phyloP scores from a whole-genome alignment of 2,888 invertebrate species.

The Philaethria dido region DNA sequence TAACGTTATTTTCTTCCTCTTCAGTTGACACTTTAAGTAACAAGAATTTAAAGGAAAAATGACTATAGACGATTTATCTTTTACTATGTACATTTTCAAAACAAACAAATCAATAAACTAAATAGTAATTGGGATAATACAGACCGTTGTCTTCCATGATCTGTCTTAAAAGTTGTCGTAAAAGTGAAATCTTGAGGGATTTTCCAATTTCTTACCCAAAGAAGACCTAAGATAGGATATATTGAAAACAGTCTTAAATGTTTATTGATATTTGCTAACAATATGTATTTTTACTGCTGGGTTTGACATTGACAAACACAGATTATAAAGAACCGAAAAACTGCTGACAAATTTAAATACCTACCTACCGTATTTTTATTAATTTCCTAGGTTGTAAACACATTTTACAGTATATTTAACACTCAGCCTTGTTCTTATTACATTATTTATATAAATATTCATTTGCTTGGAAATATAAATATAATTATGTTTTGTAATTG shows the following conservation, averaged over 20 bases:
- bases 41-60: not conserved
- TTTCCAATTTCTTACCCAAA: constrained; percentile 25
- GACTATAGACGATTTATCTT: not conserved
- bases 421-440: no score
- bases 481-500: not conserved
- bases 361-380: no score
- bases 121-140: constrained; percentile 36
- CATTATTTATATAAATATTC: not conserved
- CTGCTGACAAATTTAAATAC: no score
- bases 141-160: constrained; percentile 62
- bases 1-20: constrained; percentile 29
- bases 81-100: not conserved
- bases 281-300: not conserved
- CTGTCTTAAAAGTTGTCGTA: constrained; percentile 51
- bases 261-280: constrained; percentile 11
- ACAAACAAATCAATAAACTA: constrained; percentile 16
- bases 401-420: no score
- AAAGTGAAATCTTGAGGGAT: constrained; percentile 52
- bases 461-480: no score
- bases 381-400: no score
- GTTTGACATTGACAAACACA: constrained; percentile 4
- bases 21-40: constrained; percentile 31
- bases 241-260: not conserved
- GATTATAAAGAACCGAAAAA: not conserved
- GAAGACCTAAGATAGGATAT: not conserved